Conservation (phyloP, 2,113 vertebrate genomes). For the Nyctereutes procyonoides region DNA sequence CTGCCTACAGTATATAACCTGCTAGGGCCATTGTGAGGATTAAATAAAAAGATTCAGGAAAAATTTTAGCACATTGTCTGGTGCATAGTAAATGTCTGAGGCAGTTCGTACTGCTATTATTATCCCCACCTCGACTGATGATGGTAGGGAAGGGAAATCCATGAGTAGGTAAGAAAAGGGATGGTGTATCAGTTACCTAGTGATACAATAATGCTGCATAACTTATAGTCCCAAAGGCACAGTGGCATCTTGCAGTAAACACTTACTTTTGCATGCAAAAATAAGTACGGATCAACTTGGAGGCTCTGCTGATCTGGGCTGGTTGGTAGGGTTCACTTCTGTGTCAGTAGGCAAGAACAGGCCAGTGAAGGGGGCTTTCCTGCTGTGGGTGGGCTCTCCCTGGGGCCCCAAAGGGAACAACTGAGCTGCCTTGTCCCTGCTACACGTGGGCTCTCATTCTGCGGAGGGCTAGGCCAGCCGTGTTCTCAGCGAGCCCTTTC, state of each 20-base stretch:
- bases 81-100: not conserved
- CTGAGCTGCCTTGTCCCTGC: not conserved
- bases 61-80: not conserved
- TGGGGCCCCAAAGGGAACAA: not conserved
- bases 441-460: not conserved
- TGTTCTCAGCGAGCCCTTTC: not conserved
- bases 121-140: not conserved
- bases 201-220: not conserved
- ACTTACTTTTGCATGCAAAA: not conserved
- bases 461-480: not conserved
- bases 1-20: rapidly evolving
- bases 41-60: not conserved
- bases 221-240: not conserved
- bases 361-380: not conserved
- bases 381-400: not conserved
- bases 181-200: not conserved
- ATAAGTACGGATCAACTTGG: not conserved
- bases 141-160: not conserved
- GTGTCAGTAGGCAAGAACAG: not conserved
- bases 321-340: not conserved
- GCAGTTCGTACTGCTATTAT: not conserved
- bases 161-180: not conserved
- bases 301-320: not conserved
- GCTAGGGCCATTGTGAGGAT: not conserved
- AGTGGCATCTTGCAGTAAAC: not conserved